Evolutionary conservation across 2,888 invertebrate genomes (phyloP).

Genomic region (Melieria omissa): DNA sequence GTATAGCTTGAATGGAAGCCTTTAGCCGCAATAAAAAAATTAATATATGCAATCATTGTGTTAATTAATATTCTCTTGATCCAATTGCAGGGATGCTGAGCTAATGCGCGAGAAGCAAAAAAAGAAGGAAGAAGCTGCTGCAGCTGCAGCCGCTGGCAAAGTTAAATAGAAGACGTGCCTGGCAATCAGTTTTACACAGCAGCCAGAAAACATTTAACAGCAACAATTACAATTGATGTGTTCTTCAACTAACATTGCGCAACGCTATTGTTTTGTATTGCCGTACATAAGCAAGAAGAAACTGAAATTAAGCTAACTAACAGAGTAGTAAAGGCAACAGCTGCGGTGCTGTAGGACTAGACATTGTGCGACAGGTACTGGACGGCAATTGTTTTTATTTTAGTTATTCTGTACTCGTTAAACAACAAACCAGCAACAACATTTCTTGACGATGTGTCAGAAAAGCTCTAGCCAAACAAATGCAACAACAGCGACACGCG

Average conservation of each 20-base stretch:
- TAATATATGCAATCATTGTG: not conserved
- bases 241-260: conserved; percentile 7
- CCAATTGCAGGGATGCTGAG: conserved; percentile 80
- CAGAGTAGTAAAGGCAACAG: not conserved
- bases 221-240: conserved; percentile 15
- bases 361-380: too few relatives aligned
- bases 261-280: not conserved
- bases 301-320: conserved; percentile 2
- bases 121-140: conserved; percentile 73
- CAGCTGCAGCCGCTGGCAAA: conserved; percentile 48
- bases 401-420: too few relatives aligned
- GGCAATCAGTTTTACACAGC: not conserved
- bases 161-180: conserved; percentile 49
- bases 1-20: not conserved
- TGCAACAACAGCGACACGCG: not conserved
- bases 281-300: too few relatives aligned
- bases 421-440: conserved; percentile 7
- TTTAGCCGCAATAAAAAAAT: not conserved
- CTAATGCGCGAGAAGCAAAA: conserved; percentile 88
- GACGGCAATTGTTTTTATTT: too few relatives aligned
- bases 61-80: conserved; percentile 13
- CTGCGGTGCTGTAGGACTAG: too few relatives aligned
- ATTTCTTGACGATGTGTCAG: not conserved
- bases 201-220: not conserved
- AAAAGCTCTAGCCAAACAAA: not conserved